These are phyloP conservation scores for Argopecten irradians DNA, from an alignment of 1,140 invertebrate species.

Conservation along the genomic window DNA sequence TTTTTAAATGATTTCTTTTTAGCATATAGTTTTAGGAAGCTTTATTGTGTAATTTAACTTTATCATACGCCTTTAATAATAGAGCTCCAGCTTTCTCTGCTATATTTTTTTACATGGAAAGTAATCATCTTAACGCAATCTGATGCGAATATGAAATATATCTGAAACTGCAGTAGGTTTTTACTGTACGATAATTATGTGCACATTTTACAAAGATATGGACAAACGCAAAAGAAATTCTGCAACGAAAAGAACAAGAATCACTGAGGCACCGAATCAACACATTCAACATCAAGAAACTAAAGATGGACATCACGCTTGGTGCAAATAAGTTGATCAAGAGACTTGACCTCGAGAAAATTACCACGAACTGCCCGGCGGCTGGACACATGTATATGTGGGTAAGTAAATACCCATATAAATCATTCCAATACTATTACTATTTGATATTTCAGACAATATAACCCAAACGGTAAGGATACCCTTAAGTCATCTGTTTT, in stretches of 20 bases:
- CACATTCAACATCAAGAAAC: slow-evolving; percentile 63
- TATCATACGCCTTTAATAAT: no score
- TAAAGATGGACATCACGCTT: slow-evolving; percentile 58
- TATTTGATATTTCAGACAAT: background rate
- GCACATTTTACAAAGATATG: slow-evolving; percentile 61
- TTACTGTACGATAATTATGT: background rate
- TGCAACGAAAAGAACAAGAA: slow-evolving; percentile 69
- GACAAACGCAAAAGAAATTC: slow-evolving; percentile 63
- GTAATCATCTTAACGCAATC: background rate
- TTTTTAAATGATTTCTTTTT: no score
- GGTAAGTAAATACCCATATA: slow-evolving; percentile 59
- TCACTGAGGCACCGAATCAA: slow-evolving; percentile 69
- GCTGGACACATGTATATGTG: slow-evolving; percentile 73
- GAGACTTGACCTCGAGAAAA: slow-evolving; percentile 61
- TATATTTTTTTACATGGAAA: no score
- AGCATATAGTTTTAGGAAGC: no score
- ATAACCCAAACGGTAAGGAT: no score
- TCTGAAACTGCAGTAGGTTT: background rate
- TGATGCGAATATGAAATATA: background rate
- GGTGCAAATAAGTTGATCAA: slow-evolving; percentile 59
- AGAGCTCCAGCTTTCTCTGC: no score
- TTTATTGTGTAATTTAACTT: no score
- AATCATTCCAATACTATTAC: background rate
- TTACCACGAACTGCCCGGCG: slow-evolving; percentile 64
- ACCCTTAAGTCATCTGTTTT: no score